These are phyloP conservation scores for Beris chalybata DNA, from an alignment of 2,888 invertebrate species.

Conservation along the genomic window DNA sequence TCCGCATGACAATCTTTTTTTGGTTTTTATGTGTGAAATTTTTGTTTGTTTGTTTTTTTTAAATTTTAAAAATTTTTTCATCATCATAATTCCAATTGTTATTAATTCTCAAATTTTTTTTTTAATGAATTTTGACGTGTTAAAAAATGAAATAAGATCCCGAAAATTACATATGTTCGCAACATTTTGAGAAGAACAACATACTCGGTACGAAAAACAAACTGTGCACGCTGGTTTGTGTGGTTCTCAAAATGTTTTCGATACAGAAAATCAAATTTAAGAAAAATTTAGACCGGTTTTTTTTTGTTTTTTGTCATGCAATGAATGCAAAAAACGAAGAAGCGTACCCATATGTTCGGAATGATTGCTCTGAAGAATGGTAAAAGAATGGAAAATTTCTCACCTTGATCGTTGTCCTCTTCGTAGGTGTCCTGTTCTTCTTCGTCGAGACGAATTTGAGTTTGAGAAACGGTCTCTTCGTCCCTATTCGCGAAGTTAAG, in stretches of 20 bases:
- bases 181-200: too few species aligned
- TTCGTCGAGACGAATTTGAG: conserved; percentile 69
- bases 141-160: background rate
- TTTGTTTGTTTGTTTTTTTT: conserved; percentile 26
- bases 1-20: conserved; percentile 60
- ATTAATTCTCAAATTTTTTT: background rate
- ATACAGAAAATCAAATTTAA: too few species aligned
- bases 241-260: too few species aligned
- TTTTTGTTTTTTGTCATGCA: background rate
- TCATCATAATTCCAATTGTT: background rate
- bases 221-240: too few species aligned
- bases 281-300: too few species aligned
- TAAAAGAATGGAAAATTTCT: conserved; percentile 47
- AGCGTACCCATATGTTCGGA: too few species aligned
- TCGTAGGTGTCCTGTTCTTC: conserved; percentile 62
- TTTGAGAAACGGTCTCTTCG: conserved; percentile 72
- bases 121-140: background rate
- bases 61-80: background rate
- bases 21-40: conserved; percentile 55
- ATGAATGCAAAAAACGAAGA: background rate
- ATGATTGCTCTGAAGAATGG: background rate
- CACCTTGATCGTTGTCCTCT: conserved; percentile 59
- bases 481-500: conserved; percentile 58
- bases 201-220: too few species aligned
- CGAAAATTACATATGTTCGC: background rate